Base-by-base conservation (phyloP, 2,113 vertebrate genomes). In the Chloroceryle aenea region DNA sequence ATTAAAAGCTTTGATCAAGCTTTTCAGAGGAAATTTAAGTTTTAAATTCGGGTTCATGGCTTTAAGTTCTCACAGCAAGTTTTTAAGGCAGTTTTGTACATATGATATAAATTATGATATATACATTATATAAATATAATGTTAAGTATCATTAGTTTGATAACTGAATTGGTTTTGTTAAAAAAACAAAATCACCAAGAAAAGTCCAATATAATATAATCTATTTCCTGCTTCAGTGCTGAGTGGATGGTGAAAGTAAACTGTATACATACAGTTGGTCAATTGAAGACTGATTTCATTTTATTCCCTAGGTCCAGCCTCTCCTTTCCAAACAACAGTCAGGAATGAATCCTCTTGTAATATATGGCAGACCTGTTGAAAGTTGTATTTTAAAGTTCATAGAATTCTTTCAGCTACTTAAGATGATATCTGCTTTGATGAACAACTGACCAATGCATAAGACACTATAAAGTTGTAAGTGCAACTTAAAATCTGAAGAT, bases 151-250 rank as follows among this genome's bases (percentile, higher is more conserved):
- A 71, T 86, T 86, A 74, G 71, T 79, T n/a, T 69, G 32, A 66
- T 84, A 72, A 7, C 91, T 91, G 45, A 80, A 87, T 82, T 97
- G 78, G 48, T 97, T 96, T 91, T 87, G 64, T 93, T 92, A 92
- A 76, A 92, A 96, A 95, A 89, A 94, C 69, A 88, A 96, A 95
- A 88, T 1, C 36, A 22, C 34, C 32, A 45, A 84, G 40, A 96
- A 89, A 96, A 93, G 40, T 7, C 5, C 18, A 85, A 93, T 81
- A 90, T 48, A 71, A 78, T 74, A 59, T n/a, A 59, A 90, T 36
- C 3, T 58, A 42, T 75, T 87, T 90, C 64, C 47, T 88, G 27
- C 27, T 95, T 90, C 73, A 68, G 29, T 96, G 68, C 50, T 10
- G 6, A 80, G 50, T 32, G 38, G 62, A 38, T 75, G 25, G 63